Evolutionary conservation across 2,797 vertebrate genomes (phyloP), one percentile per base, ranked within the genome.

Genomic region (Enteromius anoplus): DNA sequence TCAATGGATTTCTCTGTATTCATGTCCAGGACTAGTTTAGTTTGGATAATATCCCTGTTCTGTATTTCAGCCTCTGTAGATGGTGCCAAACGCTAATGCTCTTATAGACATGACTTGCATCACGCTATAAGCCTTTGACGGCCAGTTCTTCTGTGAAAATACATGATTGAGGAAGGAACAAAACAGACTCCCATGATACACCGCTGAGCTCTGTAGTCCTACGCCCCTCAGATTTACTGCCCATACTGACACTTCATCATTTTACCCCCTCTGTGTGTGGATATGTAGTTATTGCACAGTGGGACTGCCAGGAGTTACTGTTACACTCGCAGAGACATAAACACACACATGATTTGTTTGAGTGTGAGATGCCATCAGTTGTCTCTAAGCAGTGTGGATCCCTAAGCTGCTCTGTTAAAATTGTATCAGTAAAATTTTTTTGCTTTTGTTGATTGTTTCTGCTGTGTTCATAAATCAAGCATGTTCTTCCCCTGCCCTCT

Each of bases 191-290:
- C 68, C 53, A 32, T 78, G 77, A 65, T 47, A 64, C 79, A 66
- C 32, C 49, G 51, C 69, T 55, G 60, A 84, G 82, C 68, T 71
- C 62, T 70, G 78, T 75, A 49, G 71, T 75, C 40, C 49, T 83
- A 80, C 72, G 12, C 49, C 77, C 12, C 55, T 49, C 51, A 73
- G 73, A 88, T 88, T 86, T 86, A 88, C 81, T 75, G 81, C 80
- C 45, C 29, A 21, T 45, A 21, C 47, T 62, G 65, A 73, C 72
- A 85, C 80, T 65, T 73, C 68, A 81, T 78, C 73, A 83, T 69
- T 85, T 88, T 83, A 83, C 76, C 51, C 58, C 76, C 84, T 77
- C 55, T 80, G 77, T 81, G 72, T 78, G 75, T 68, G 69, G 79
- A 84, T 76, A 60, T 77, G 23, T 80, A 69, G 86, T 83, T 85